These are phyloP conservation scores for Hypomecis punctinalis DNA, from an alignment of 2,888 invertebrate genomes.

Conservation along the genomic window DNA sequence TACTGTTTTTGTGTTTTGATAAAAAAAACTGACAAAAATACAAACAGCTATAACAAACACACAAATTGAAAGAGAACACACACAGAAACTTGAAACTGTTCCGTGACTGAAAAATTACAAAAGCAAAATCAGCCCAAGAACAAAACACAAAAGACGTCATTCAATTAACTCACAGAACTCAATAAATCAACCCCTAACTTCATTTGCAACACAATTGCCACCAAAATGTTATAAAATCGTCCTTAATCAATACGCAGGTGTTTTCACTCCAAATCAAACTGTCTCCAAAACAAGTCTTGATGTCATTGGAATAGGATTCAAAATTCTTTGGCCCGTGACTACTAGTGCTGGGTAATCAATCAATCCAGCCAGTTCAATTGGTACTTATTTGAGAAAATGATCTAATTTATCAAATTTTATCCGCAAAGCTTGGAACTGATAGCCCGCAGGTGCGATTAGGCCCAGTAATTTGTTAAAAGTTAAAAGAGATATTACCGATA, in stretches of 20 bases:
- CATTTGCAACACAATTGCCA: slow-evolving; percentile 25
- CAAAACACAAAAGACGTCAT: neutral
- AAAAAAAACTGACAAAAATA: too few relatives aligned
- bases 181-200: slow-evolving; percentile 13
- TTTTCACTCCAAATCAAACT: slow-evolving; percentile 14
- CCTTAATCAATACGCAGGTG: slow-evolving; percentile 50
- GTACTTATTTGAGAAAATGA: slow-evolving; percentile 53
- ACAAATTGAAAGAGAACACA: too few relatives aligned
- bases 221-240: slow-evolving; percentile 44
- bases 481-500: slow-evolving; percentile 18
- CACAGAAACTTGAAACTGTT: too few relatives aligned
- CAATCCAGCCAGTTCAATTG: slow-evolving; percentile 55
- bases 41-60: too few relatives aligned
- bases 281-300: slow-evolving; percentile 20
- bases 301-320: slow-evolving; percentile 33
- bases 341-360: slow-evolving; percentile 52
- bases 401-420: slow-evolving; percentile 65
- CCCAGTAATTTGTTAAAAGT: slow-evolving; percentile 43
- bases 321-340: slow-evolving; percentile 34
- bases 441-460: slow-evolving; percentile 50
- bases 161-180: slow-evolving; percentile 7
- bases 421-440: slow-evolving; percentile 42
- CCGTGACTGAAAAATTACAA: too few relatives aligned
- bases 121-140: too few relatives aligned
- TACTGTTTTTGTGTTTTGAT: too few relatives aligned